Percentiles rank a stretch among this genome's conserved stretches.
Evolutionary conservation across 2,888 invertebrate genomes (phyloP).

Genomic region (Rambutsinella grinnellia): DNA sequence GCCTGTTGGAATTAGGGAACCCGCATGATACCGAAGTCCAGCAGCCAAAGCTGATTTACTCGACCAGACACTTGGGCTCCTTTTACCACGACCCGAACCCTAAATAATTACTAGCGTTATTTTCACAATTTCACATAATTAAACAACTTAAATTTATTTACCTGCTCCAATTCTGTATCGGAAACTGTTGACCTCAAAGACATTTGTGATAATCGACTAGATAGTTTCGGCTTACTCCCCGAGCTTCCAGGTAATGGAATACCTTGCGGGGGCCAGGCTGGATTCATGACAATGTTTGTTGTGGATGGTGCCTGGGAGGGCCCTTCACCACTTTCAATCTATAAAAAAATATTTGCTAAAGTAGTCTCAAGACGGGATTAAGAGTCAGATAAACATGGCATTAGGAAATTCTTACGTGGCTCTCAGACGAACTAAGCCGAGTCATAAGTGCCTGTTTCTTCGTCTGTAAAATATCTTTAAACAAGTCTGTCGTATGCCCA

Average conservation of each 20-base stretch:
- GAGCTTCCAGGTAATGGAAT: constrained; percentile 75
- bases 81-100: constrained; percentile 81
- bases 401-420: constrained; percentile 82
- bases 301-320: constrained; percentile 30
- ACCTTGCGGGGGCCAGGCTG: constrained; percentile 80
- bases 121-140: constrained; percentile 74
- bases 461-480: constrained; percentile 92
- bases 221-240: constrained; percentile 61
- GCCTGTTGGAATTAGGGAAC: constrained; percentile 83
- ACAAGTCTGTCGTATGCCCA: constrained; percentile 83
- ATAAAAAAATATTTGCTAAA: neutral
- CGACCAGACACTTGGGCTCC: constrained; percentile 92
- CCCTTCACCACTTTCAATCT: constrained; percentile 59
- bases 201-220: constrained; percentile 65
- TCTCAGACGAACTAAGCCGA: constrained; percentile 90
- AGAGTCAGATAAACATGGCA: too few species aligned
- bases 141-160: constrained; percentile 72
- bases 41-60: constrained; percentile 90
- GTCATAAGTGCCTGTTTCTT: constrained; percentile 89
- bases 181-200: constrained; percentile 91
- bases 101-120: constrained; percentile 67
- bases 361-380: neutral
- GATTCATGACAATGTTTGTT: constrained; percentile 84
- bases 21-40: constrained; percentile 88
- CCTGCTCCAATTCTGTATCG: constrained; percentile 92